Evolutionary conservation across 2,797 vertebrate species (phyloP).

Genomic region (Hypotaenidia okinawae): DNA sequence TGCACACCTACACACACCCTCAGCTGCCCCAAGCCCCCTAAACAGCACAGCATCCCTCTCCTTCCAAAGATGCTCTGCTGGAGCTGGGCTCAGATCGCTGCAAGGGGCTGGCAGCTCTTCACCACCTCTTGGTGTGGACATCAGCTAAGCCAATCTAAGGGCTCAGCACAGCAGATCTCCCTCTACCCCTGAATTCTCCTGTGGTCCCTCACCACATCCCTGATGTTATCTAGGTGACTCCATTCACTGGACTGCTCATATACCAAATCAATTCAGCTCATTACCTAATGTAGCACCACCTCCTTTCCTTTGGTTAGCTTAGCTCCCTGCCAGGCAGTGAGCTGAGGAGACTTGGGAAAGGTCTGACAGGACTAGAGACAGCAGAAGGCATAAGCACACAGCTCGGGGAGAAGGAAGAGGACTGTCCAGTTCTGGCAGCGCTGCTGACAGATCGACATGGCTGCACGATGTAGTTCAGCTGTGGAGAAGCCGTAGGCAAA

Average conservation of each 20-base stretch:
- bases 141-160: background rate
- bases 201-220: background rate
- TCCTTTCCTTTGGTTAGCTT: background rate
- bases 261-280: background rate
- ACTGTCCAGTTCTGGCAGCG: background rate
- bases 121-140: background rate
- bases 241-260: background rate
- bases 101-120: background rate
- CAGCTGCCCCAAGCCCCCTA: background rate
- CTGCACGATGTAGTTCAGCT: background rate
- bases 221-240: background rate
- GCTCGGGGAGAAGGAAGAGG: constrained; percentile 7
- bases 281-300: background rate
- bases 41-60: background rate
- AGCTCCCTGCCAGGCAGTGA: background rate
- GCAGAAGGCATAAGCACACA: constrained; percentile 28
- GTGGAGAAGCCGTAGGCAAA: background rate
- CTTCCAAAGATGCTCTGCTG: background rate
- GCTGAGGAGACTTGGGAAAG: background rate
- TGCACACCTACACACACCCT: background rate
- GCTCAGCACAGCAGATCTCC: background rate
- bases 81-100: background rate
- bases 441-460: background rate
- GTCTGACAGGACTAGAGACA: background rate
- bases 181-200: background rate